Evolutionary conservation across 1,140 invertebrate genomes (phyloP).

Genomic region (Drosophila gunungcola): DNA sequence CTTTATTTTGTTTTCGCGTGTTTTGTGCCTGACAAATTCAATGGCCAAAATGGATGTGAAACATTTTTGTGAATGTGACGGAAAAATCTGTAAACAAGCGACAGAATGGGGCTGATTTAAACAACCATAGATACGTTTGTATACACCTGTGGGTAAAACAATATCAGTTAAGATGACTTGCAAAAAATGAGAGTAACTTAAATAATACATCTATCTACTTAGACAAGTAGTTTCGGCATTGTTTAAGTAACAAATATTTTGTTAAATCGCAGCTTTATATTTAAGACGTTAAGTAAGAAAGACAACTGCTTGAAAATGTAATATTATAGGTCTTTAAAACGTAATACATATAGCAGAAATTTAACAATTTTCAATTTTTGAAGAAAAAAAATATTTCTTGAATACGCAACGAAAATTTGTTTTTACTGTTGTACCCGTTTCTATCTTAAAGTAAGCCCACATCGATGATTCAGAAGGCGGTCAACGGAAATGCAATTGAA

Average conservation of each 20-base stretch:
- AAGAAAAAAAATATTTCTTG: not conserved
- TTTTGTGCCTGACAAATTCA: slow-evolving; percentile 64
- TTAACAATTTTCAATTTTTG: too few species aligned
- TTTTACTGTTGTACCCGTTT: not conserved
- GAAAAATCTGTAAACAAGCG: slow-evolving; percentile 66
- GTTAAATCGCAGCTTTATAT: too few species aligned
- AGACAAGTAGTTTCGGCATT: too few species aligned
- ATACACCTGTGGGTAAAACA: not conserved
- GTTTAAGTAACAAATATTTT: too few species aligned
- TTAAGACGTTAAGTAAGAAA: not conserved
- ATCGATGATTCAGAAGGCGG: slow-evolving; percentile 66
- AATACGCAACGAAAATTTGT: not conserved
- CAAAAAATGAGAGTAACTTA: too few species aligned
- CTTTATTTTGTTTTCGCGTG: slow-evolving; percentile 41
- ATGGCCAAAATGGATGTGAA: slow-evolving; percentile 68
- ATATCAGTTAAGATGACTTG: not conserved
- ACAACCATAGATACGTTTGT: slow-evolving; percentile 34
- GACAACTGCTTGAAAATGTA: too few species aligned
- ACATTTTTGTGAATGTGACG: slow-evolving; percentile 68
- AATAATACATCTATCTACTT: too few species aligned
- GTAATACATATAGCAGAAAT: too few species aligned
- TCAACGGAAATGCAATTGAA: slow-evolving; percentile 66
- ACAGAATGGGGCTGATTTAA: slow-evolving; percentile 66
- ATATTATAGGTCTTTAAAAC: too few species aligned
- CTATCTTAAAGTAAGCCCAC: slow-evolving; percentile 4